Conservation (phyloP, 30 jellyfish, hydroid and myxozoan species). For the Catostylus mosaicus region DNA sequence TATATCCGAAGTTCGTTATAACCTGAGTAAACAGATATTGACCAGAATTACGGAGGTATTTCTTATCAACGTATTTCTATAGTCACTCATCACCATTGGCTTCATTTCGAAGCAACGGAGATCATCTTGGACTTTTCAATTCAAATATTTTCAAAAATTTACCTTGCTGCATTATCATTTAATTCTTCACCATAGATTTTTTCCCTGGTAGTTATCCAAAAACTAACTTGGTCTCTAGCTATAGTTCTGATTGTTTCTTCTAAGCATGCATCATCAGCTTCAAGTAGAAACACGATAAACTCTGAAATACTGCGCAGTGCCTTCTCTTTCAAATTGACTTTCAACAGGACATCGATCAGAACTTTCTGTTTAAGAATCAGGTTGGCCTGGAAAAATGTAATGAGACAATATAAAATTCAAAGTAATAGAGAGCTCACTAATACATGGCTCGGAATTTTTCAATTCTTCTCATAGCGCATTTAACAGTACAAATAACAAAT, state of each 20-base stretch:
- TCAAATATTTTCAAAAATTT: no score
- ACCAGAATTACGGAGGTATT: no score
- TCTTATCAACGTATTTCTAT: no score
- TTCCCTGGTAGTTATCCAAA: slow-evolving; percentile 43
- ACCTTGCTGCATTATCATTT: background rate
- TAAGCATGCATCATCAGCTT: background rate
- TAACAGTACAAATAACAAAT: no score
- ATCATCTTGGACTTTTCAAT: no score
- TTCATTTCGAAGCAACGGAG: no score
- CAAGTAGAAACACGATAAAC: slow-evolving; percentile 21
- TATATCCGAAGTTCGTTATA: no score
- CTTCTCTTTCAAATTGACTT: slow-evolving; percentile 15
- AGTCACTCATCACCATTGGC: no score
- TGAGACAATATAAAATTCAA: background rate
- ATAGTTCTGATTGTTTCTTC: background rate
- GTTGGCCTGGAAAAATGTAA: slow-evolving; percentile 29
- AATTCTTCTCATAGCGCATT: no score
- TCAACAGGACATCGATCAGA: slow-evolving; percentile 29
- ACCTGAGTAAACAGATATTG: no score
- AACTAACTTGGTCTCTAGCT: slow-evolving; percentile 33
- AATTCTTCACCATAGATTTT: background rate
- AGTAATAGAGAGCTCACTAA: background rate
- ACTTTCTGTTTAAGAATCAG: slow-evolving; percentile 26
- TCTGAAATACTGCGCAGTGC: slow-evolving; percentile 9
- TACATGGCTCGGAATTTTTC: background rate